These are phyloP conservation scores for Nestor notabilis DNA, from an alignment of 2,113 vertebrate species.

Conservation along the genomic window DNA sequence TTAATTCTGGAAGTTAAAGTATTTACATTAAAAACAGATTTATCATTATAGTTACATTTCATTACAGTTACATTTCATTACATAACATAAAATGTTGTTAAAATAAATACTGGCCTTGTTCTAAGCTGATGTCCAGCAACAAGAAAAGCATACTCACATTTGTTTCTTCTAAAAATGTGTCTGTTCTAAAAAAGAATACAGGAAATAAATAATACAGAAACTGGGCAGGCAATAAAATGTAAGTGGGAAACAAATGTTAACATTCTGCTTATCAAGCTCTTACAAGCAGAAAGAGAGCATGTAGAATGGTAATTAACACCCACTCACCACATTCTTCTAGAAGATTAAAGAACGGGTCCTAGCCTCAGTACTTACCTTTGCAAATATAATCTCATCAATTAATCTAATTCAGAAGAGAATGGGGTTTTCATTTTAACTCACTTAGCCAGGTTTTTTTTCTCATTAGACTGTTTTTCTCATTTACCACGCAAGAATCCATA, in stretches of 20 bases:
- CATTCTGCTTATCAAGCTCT: slow-evolving; percentile 36
- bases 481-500: background rate
- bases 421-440: background rate
- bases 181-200: background rate
- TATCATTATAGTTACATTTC: background rate
- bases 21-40: background rate
- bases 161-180: background rate
- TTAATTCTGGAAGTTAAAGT: background rate
- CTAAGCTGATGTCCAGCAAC: background rate
- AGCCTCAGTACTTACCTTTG: slow-evolving; percentile 11
- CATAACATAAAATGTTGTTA: background rate
- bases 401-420: slow-evolving; percentile 29
- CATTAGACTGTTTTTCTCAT: slow-evolving; percentile 17
- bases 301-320: slow-evolving; percentile 49
- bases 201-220: background rate
- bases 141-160: background rate
- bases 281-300: slow-evolving; percentile 16
- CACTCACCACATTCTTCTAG: slow-evolving; percentile 25
- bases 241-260: slow-evolving; percentile 44
- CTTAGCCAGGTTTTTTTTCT: background rate
- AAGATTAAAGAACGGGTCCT: slow-evolving; percentile 47
- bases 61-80: background rate
- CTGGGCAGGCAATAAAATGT: background rate
- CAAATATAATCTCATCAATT: slow-evolving; percentile 48
- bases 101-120: background rate